Evolutionary conservation across 2,888 invertebrate genomes (phyloP).

Genomic region (Octonoba sinensis): DNA sequence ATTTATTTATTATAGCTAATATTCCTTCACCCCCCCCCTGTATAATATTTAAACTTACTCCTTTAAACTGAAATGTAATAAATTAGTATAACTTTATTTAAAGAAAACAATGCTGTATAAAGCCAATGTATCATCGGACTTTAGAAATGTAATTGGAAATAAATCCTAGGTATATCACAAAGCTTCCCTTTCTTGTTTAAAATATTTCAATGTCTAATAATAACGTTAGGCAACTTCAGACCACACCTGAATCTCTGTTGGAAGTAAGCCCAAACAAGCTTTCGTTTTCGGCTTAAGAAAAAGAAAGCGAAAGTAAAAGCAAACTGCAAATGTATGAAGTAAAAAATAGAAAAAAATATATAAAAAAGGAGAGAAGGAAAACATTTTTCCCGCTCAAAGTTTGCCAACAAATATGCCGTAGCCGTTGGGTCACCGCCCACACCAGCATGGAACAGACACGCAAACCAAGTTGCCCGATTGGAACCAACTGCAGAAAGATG

Average conservation of each 20-base stretch:
- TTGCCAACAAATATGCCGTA: constrained; percentile 55
- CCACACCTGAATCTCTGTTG: constrained; percentile 10
- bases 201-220: too few relatives aligned
- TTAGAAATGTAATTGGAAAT: too few relatives aligned
- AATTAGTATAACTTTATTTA: too few relatives aligned
- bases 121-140: too few relatives aligned
- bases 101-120: too few relatives aligned
- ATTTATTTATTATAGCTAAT: too few relatives aligned
- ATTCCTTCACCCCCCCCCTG: too few relatives aligned
- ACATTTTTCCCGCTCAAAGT: constrained; percentile 44
- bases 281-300: constrained; percentile 24
- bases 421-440: constrained; percentile 45
- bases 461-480: constrained; percentile 36
- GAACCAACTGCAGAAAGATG: constrained; percentile 40
- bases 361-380: constrained; percentile 5
- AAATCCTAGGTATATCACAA: too few relatives aligned
- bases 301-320: constrained; percentile 4
- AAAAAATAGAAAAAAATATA: constrained; percentile 15
- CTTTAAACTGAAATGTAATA: too few relatives aligned
- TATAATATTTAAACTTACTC: too few relatives aligned
- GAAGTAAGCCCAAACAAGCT: constrained; percentile 2
- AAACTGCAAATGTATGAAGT: constrained; percentile 22
- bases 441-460: constrained; percentile 29
- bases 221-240: too few relatives aligned
- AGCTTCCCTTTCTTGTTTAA: too few relatives aligned